Evolutionary conservation across 2,113 vertebrate genomes (phyloP).

Genomic region (Siphamia tubifer): DNA sequence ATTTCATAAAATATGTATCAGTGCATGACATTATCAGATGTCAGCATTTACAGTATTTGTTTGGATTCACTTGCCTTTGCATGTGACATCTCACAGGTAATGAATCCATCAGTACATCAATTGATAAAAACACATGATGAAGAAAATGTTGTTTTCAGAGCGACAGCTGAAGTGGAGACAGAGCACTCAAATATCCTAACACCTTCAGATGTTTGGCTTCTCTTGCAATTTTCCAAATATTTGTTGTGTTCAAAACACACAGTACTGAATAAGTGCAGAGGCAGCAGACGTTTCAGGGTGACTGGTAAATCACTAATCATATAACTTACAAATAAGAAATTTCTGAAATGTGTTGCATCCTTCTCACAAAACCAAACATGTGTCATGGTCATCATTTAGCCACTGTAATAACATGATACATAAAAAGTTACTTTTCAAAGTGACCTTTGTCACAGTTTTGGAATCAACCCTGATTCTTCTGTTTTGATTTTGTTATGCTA

Average conservation of each 20-base stretch:
- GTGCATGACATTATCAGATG: background rate
- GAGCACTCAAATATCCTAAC: background rate
- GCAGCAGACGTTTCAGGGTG: background rate
- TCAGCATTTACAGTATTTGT: background rate
- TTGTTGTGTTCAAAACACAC: background rate
- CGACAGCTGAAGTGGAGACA: no score
- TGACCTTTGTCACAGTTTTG: background rate
- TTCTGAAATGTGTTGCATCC: background rate
- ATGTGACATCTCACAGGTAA: background rate
- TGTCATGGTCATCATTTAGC: no score
- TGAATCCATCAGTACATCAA: background rate
- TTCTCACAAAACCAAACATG: no score
- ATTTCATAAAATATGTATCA: background rate
- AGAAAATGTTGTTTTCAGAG: background rate
- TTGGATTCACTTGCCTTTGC: background rate
- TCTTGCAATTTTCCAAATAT: background rate
- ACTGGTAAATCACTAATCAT: background rate
- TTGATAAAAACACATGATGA: background rate
- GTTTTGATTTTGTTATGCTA: background rate
- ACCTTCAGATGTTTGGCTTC: background rate
- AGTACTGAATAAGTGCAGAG: background rate
- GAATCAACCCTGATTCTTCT: background rate
- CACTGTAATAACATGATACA: no score
- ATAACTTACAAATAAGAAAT: background rate
- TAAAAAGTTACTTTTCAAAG: no score